These are phyloP conservation scores for Zele albiditarsus DNA, from an alignment of 2,888 invertebrate species.

Conservation along the genomic window DNA sequence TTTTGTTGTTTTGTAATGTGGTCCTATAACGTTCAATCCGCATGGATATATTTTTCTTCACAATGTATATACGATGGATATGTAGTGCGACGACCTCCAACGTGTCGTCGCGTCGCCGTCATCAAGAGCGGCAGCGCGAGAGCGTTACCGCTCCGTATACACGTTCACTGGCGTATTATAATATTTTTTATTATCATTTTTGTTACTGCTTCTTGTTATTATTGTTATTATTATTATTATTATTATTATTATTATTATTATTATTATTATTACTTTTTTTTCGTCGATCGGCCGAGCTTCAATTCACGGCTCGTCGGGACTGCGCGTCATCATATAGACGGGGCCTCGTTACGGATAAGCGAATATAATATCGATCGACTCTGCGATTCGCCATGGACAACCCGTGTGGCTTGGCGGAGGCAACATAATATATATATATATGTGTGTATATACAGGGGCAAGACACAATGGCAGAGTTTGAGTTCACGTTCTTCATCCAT, in stretches of 20 bases:
- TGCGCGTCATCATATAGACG: constrained; percentile 42
- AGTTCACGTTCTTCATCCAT: background rate
- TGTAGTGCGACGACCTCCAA: constrained; percentile 37
- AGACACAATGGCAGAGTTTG: background rate
- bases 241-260: constrained; percentile 4
- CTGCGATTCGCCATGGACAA: constrained; percentile 49
- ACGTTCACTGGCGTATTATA: background rate
- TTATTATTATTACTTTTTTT: constrained; percentile 43
- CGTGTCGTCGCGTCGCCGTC: constrained; percentile 22
- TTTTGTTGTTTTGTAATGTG: no score
- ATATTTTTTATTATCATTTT: background rate
- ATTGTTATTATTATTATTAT: background rate
- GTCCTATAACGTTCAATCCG: no score
- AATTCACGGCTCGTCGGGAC: constrained; percentile 54
- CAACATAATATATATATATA: constrained; percentile 28
- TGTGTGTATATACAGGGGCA: constrained; percentile 39
- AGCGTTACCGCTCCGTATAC: constrained; percentile 29
- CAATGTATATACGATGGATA: background rate
- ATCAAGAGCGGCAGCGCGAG: constrained; percentile 5
- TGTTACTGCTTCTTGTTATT: background rate
- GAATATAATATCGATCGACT: constrained; percentile 54
- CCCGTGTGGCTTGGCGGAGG: constrained; percentile 29
- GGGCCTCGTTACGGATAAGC: constrained; percentile 53
- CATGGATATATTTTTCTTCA: constrained; percentile 17
- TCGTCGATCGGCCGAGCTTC: constrained; percentile 53